Conservation (phyloP, 2,797 vertebrate species). For the Xiphophorus birchmanni region DNA sequence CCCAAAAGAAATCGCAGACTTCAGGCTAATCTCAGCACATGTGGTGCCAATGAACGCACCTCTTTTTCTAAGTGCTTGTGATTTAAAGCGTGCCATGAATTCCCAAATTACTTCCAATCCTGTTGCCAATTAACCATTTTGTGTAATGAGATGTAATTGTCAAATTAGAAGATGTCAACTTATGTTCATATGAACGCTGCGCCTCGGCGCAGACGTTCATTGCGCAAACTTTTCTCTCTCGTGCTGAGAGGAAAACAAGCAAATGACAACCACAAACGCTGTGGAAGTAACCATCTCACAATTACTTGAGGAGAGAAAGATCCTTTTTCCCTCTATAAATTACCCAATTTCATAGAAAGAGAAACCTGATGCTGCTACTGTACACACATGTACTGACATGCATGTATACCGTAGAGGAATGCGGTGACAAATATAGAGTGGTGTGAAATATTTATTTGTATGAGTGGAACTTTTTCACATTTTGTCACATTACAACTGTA, state of each 20-base stretch:
- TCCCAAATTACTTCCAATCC: constrained; percentile 41
- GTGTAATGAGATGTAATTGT: constrained; percentile 49
- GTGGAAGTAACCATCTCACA: background rate
- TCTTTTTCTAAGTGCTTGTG: constrained; percentile 38
- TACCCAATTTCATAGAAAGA: constrained; percentile 4
- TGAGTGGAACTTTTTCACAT: background rate
- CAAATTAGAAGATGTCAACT: constrained; percentile 49
- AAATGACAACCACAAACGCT: background rate
- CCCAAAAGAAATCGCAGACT: constrained; percentile 53
- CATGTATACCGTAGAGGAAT: background rate
- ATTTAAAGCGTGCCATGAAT: constrained; percentile 35
- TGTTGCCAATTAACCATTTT: constrained; percentile 49
- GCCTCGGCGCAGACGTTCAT: constrained; percentile 12
- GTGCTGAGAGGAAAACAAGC: background rate
- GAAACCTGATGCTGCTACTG: constrained; percentile 2
- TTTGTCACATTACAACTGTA: background rate
- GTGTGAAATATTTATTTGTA: background rate
- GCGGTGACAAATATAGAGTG: background rate
- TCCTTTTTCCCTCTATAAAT: background rate
- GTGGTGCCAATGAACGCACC: constrained; percentile 60
- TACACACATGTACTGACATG: background rate
- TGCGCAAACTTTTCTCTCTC: constrained; percentile 3
- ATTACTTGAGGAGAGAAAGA: constrained; percentile 6
- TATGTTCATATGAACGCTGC: constrained; percentile 24
- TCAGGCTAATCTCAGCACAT: constrained; percentile 56